Percentiles rank a stretch among this genome's conserved stretches.
Evolutionary conservation across 2,113 vertebrate species (phyloP).

Genomic region (Eonycteris spelaea): DNA sequence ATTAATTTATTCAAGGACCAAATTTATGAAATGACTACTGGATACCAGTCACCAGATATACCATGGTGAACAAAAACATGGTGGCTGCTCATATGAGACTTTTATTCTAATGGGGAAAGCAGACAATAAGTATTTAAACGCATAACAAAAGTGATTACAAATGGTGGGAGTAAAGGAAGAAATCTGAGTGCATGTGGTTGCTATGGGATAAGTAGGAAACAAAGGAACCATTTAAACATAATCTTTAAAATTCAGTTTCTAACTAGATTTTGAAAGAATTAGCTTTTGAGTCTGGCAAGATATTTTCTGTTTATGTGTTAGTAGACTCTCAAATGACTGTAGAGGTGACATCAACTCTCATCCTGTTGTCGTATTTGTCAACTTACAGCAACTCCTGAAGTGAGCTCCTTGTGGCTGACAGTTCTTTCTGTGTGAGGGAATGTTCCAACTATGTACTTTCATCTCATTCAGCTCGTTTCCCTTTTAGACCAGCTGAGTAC

Average conservation of each 20-base stretch:
- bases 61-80: not conserved
- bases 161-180: not conserved
- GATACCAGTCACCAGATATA: not conserved
- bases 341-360: not conserved
- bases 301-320: not conserved
- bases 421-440: not conserved
- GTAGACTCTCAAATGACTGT: slow-evolving; percentile 16
- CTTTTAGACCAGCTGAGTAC: not conserved
- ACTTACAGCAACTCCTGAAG: not conserved
- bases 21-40: not conserved
- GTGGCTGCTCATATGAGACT: not conserved
- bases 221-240: not conserved
- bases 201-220: not conserved
- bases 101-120: not conserved
- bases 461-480: not conserved
- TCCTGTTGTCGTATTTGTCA: slow-evolving; percentile 42
- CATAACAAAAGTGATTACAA: not conserved
- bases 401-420: not conserved
- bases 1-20: not conserved
- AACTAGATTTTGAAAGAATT: not conserved
- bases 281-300: not conserved
- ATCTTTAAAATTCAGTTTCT: not conserved
- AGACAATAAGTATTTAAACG: not conserved
- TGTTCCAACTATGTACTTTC: not conserved
- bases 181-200: not conserved